phyloP scores from a whole-genome alignment of 2,797 vertebrate genomes.

The Silurus aristotelis region DNA sequence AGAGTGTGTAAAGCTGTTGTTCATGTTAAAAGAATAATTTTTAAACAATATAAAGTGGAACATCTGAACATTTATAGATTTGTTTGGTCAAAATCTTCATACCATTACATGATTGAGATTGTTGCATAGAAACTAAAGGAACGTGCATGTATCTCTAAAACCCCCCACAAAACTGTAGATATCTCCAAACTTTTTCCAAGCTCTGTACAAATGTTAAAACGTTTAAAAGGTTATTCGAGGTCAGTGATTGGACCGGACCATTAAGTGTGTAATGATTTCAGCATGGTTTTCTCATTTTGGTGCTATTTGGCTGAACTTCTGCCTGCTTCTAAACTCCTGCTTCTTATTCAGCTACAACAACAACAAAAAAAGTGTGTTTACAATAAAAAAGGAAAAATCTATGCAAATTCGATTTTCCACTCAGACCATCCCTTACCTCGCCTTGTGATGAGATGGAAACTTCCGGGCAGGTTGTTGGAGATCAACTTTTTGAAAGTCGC shows the following conservation, averaged over 20 bases:
- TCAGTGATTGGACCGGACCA: neutral
- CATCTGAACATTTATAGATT: too few species aligned
- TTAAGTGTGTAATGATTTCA: neutral
- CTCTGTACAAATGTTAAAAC: neutral
- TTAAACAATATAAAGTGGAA: too few species aligned
- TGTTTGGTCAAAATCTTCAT: too few species aligned
- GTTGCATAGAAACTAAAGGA: too few species aligned
- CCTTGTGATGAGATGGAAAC: constrained; percentile 10
- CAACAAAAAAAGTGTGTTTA: neutral
- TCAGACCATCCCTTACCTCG: neutral
- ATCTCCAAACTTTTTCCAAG: too few species aligned
- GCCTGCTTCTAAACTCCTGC: neutral
- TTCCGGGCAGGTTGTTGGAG: neutral
- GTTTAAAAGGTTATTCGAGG: neutral
- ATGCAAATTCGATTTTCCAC: neutral
- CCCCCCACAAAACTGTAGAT: too few species aligned
- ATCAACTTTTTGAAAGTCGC: neutral
- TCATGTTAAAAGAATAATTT: too few species aligned
- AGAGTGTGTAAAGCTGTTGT: too few species aligned
- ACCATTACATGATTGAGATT: too few species aligned
- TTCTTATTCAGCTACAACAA: neutral
- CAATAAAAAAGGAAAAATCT: neutral
- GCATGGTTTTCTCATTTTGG: neutral
- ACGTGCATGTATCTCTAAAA: too few species aligned
- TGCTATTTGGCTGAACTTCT: neutral